phyloP scores from a whole-genome alignment of 1,140 invertebrate genomes.

The Oryzaephilus surinamensis region DNA sequence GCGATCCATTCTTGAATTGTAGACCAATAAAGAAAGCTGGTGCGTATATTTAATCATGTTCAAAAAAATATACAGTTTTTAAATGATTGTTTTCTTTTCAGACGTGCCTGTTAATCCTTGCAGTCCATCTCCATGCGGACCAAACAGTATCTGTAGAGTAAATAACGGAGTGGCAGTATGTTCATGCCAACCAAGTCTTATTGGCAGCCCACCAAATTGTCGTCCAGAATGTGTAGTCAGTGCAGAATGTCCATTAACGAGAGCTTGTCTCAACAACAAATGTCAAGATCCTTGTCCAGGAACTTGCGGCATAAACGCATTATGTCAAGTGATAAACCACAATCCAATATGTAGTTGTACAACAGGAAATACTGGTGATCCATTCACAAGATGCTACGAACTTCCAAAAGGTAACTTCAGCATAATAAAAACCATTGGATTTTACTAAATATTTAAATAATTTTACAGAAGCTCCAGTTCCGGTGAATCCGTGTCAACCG shows the following conservation, averaged over 20 bases:
- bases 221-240: conserved; percentile 63
- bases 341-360: conserved; percentile 64
- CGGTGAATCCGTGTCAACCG: conserved; percentile 61
- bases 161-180: conserved; percentile 62
- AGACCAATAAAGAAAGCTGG: conserved; percentile 38
- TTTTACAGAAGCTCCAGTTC: conserved; percentile 31
- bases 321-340: conserved; percentile 65
- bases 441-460: conserved; percentile 2
- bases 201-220: conserved; percentile 62
- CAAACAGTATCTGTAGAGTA: conserved; percentile 54
- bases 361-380: conserved; percentile 58
- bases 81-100: conserved; percentile 5
- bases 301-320: conserved; percentile 60
- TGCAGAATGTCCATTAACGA: conserved; percentile 55
- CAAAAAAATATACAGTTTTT: conserved; percentile 33
- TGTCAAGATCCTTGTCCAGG: conserved; percentile 61
- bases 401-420: conserved; percentile 37
- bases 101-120: conserved; percentile 33
- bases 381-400: conserved; percentile 50
- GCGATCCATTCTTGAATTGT: conserved; percentile 57
- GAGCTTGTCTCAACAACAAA: conserved; percentile 57
- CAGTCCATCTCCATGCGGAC: conserved; percentile 49
- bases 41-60: background rate
- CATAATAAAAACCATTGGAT: background rate
- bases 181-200: conserved; percentile 55